A percentile compares a stretch with the other conserved stretches of the same genome.
Conservation (phyloP, 2,888 invertebrate species). For the Drosophila setosimentum region DNA sequence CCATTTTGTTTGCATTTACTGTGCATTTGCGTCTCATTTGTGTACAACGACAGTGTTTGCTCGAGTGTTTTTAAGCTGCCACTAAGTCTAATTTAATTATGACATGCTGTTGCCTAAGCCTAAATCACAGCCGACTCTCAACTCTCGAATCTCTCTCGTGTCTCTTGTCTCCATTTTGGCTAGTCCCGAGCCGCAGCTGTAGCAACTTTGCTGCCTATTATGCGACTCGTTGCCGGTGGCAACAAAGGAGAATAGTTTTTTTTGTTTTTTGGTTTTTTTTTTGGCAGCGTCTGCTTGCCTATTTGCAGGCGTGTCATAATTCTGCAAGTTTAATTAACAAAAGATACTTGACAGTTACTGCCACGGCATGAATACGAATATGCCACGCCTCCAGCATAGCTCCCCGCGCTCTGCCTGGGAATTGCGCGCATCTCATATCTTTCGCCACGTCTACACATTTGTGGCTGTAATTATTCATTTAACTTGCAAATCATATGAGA, state of each 20-base stretch:
- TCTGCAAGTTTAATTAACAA: constrained; percentile 80
- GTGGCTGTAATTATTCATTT: constrained; percentile 79
- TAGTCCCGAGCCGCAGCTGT: constrained; percentile 24
- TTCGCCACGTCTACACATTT: constrained; percentile 48
- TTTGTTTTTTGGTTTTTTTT: neutral
- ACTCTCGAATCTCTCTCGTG: neutral
- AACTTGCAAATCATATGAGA: constrained; percentile 69
- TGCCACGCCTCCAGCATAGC: constrained; percentile 28
- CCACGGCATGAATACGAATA: constrained; percentile 72
- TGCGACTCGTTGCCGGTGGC: constrained; percentile 51
- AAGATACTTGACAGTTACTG: constrained; percentile 80
- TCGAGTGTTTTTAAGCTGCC: constrained; percentile 73
- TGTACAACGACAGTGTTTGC: constrained; percentile 57
- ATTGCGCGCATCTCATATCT: neutral
- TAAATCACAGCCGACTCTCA: constrained; percentile 3
- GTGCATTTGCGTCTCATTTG: constrained; percentile 19
- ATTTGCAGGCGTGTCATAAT: constrained; percentile 72
- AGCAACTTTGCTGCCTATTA: constrained; percentile 57
- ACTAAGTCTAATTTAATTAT: constrained; percentile 81
- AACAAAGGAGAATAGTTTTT: constrained; percentile 59
- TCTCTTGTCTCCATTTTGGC: constrained; percentile 1
- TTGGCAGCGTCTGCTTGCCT: constrained; percentile 28
- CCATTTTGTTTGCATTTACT: constrained; percentile 15
- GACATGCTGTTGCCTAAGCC: constrained; percentile 72
- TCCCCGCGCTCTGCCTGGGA: neutral